Evolutionary conservation across 2,797 vertebrate genomes (phyloP).

Genomic region (Paguma larvata): DNA sequence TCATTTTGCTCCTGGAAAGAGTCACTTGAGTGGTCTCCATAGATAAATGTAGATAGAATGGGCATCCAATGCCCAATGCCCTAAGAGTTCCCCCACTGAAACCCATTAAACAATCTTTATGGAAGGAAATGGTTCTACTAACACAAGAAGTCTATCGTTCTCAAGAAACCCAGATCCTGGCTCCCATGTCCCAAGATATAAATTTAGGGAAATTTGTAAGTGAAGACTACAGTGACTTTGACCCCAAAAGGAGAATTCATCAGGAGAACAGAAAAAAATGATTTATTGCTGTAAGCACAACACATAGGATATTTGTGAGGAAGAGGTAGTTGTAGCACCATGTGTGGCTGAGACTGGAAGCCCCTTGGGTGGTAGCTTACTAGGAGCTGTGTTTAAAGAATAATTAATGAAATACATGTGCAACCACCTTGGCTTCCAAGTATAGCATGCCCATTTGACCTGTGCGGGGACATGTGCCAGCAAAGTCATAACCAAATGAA

Average conservation of each 20-base stretch:
- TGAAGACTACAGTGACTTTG: not conserved
- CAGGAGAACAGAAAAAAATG: not conserved
- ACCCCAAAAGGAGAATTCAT: not conserved
- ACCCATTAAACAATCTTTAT: not conserved
- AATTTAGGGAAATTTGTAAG: not conserved
- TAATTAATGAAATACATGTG: not conserved
- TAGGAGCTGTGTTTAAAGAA: not conserved
- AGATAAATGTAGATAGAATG: not conserved
- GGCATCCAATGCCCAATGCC: not conserved
- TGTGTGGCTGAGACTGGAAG: not conserved
- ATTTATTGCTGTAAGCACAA: not conserved
- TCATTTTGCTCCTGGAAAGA: not conserved
- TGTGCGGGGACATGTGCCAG: not conserved
- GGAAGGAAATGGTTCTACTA: not conserved
- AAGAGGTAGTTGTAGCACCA: not conserved
- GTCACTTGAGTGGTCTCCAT: not conserved
- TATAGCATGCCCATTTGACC: not conserved
- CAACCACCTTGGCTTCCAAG: not conserved
- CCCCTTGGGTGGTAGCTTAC: not conserved
- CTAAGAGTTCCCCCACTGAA: not conserved
- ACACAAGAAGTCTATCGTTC: not conserved
- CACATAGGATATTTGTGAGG: not conserved
- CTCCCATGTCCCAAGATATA: not conserved
- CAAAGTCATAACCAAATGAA: not conserved
- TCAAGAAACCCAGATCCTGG: not conserved